Evolutionary conservation across 2,797 vertebrate species (phyloP), one percentile per base, ranked within the genome.

Genomic region (Syngnathus rostellatus): DNA sequence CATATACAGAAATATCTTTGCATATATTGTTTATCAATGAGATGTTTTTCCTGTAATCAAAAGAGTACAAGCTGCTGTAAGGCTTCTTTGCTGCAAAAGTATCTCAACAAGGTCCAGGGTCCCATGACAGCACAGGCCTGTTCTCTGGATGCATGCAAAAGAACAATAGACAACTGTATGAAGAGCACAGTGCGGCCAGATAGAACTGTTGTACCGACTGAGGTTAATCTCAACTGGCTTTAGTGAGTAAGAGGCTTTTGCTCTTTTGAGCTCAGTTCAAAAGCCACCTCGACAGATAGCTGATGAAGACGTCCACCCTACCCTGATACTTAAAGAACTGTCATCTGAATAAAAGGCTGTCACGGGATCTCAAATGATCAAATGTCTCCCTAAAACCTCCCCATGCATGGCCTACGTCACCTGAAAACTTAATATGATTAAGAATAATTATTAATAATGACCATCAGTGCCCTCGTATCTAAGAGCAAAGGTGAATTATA

Each of bases 291-390:
- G 55, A 74, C 67, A 77, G 69, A 77, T 65, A 72, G 67, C 67
- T 83, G 80, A 81, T 84, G 81, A 82, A 85, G 83, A 84, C 62
- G 68, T 79, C 72, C 78, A 82, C 80, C 79, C 81, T 82, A 78
- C 81, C 79, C 83, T n/a, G 78, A 69, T 70, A 78, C 79, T 83
- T 71, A 68, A 80, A 85, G 76, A 66, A 67, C 70, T 79, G 68
- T 80, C 67, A 66, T 51, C 50, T 16, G 21, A 21, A 79, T 81
- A 85, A 85, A 85, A 72, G 75, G 68, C 63, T 65, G 69, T 62
- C 43, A 66, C 63, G 53, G 54, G 38, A 62, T 66, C 64, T 68
- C 63, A 66, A 63, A 73, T 78, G 72, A 78, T 77, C 67, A 69
- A 70, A 66, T 70, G 74, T 74, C 64, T 78, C 70, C 65, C 77